Evolutionary conservation across 2,888 invertebrate genomes (phyloP).

Genomic region (Cheilosia scutellata): DNA sequence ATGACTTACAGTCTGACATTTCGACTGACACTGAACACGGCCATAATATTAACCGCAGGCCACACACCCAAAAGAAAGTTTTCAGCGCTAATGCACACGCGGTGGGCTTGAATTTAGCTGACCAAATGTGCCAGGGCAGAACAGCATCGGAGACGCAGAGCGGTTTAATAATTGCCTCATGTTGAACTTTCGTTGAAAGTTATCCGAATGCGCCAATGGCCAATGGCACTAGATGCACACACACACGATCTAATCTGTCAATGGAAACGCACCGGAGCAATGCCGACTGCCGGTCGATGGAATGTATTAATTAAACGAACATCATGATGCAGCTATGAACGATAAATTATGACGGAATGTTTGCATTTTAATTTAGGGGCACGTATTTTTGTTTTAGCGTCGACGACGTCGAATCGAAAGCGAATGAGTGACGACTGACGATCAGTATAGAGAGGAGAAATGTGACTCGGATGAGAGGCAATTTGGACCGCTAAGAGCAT

Average conservation of each 20-base stretch:
- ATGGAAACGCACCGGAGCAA: conserved; percentile 3
- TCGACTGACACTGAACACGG: conserved; percentile 28
- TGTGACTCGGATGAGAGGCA: background rate
- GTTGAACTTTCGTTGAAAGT: conserved; percentile 51
- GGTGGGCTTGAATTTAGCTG: conserved; percentile 40
- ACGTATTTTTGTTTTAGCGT: background rate
- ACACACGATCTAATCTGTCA: conserved; percentile 8
- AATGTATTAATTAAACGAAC: conserved; percentile 40
- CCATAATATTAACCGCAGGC: conserved; percentile 17
- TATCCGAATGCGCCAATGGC: conserved; percentile 29
- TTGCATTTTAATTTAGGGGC: background rate
- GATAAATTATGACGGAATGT: conserved; percentile 23
- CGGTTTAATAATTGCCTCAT: conserved; percentile 52
- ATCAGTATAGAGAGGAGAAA: background rate
- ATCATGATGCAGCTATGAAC: conserved; percentile 10
- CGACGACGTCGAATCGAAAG: background rate
- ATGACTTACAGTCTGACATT: conserved; percentile 21
- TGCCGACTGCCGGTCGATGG: background rate
- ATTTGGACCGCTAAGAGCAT: background rate
- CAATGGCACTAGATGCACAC: background rate
- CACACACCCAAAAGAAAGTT: conserved; percentile 67
- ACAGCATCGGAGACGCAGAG: conserved; percentile 5
- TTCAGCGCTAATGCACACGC: conserved; percentile 27
- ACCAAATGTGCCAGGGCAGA: conserved; percentile 36
- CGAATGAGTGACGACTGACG: background rate